Base-by-base conservation (phyloP, 2,113 vertebrate species). In the Procapra przewalskii region DNA sequence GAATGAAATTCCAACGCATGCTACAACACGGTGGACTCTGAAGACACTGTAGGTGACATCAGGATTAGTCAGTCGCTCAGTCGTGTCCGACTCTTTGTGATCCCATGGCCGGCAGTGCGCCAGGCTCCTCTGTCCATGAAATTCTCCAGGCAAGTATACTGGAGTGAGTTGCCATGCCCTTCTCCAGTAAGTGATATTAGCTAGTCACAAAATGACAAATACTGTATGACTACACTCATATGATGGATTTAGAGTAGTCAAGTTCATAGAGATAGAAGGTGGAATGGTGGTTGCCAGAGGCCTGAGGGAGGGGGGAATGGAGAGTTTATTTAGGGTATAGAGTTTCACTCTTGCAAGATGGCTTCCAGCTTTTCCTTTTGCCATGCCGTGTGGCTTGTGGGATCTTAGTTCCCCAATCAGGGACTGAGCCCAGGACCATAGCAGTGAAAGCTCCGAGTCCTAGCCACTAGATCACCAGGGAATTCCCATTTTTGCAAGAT, bases 91-190 rank as follows among this genome's bases (percentile, higher is more conserved):
- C 10, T 40, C n/a, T 71, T 71, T 6, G n/a, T 1, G 5, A 40
- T 21, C n/a, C n/a, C n/a, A 2, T 0, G 10, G 67, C 36, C n/a
- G 3, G 67, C 21, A 71, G 67, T 19, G 23, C 3, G 1, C 67
- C 19, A 40, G 19, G 67, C 67, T 25, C n/a, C 67, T 75, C 67
- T 23, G n/a, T 40, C 67, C 67, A 25, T 40, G 67, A 40, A 75
- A 25, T 21, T 75, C 67, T 75, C 67, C 19, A 75, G 67, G 36
- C 36, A 75, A 75, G 67, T 25, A 23, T 13, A 75, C 21, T 40
- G 67, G 19, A 25, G n/a, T 75, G 21, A 10, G 36, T 13, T 75
- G 67, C 21, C 36, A 75, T 23, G 21, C 19, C 19, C 19, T 75
- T 40, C 67, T 40, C 67, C 36, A 40, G 3, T 40, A 75, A 75